A percentile compares a stretch with the other conserved stretches of the same genome.
Evolutionary conservation across 2,888 invertebrate species (phyloP).

Genomic region (Euplexia lucipara): DNA sequence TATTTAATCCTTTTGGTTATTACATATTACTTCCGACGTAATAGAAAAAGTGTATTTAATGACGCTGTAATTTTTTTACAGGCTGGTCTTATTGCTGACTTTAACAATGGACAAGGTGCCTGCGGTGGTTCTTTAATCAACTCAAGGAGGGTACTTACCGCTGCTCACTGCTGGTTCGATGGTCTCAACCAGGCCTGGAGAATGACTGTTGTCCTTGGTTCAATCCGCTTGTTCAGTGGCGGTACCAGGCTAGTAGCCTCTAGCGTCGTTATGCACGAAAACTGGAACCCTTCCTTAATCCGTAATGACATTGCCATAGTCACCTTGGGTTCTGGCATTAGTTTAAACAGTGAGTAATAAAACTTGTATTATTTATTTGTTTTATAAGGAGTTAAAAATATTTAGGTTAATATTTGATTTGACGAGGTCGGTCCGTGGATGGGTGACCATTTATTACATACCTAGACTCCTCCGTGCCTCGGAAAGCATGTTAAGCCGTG

Average conservation of each 20-base stretch:
- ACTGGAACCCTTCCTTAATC: slow-evolving; percentile 69
- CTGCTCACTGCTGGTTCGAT: slow-evolving; percentile 38
- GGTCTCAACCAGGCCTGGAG: slow-evolving; percentile 30
- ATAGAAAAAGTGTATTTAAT: background rate
- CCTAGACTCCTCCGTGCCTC: too few species aligned
- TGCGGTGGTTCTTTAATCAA: slow-evolving; percentile 77
- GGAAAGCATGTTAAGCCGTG: too few species aligned
- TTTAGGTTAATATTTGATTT: too few species aligned
- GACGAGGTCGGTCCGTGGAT: too few species aligned
- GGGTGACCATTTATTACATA: too few species aligned
- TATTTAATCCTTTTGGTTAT: too few species aligned
- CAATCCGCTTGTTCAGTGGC: slow-evolving; percentile 26
- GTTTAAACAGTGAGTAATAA: slow-evolving; percentile 64
- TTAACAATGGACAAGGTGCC: slow-evolving; percentile 16
- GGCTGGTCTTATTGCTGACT: slow-evolving; percentile 63
- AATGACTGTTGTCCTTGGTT: slow-evolving; percentile 36
- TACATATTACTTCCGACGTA: too few species aligned
- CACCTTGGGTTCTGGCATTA: slow-evolving; percentile 58
- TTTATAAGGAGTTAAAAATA: background rate
- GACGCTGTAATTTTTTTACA: slow-evolving; percentile 16
- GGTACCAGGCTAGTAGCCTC: slow-evolving; percentile 55
- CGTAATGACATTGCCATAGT: slow-evolving; percentile 78
- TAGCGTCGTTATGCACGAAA: slow-evolving; percentile 68
- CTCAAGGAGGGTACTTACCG: slow-evolving; percentile 72
- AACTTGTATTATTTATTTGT: background rate